These are phyloP conservation scores for Dromaius novaehollandiae DNA, from an alignment of 2,113 vertebrate genomes.

Conservation along the genomic window DNA sequence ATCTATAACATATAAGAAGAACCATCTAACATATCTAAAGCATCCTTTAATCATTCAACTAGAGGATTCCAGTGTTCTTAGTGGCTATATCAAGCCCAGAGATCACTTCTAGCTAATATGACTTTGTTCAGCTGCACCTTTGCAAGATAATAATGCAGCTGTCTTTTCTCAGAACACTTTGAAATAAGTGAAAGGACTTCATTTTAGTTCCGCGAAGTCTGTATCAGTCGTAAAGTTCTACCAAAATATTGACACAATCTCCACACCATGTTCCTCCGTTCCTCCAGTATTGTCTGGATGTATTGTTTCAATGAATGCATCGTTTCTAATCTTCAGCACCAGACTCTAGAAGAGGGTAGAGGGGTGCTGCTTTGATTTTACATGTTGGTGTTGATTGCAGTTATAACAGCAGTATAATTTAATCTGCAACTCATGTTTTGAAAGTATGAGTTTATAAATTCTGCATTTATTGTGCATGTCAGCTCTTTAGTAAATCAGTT, in stretches of 20 bases:
- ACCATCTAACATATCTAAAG: background rate
- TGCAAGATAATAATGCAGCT: background rate
- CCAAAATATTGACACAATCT: background rate
- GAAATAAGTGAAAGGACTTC: background rate
- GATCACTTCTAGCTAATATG: background rate
- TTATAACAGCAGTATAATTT: background rate
- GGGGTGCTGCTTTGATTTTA: background rate
- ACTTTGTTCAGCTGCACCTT: background rate
- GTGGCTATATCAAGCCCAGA: background rate
- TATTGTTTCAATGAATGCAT: background rate
- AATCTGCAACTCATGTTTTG: background rate
- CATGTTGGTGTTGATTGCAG: background rate
- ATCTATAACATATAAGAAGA: background rate
- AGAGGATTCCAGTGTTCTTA: background rate
- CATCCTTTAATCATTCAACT: background rate
- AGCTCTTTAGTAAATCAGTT: background rate
- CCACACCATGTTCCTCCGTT: background rate
- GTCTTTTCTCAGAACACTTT: background rate
- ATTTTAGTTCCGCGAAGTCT: background rate
- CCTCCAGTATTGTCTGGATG: background rate
- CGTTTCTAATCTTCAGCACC: background rate
- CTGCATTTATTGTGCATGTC: background rate
- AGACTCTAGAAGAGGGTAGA: background rate
- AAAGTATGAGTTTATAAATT: background rate
- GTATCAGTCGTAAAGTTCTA: background rate